Percentiles rank a stretch among this genome's conserved stretches.
phyloP scores from a whole-genome alignment of 1,140 invertebrate genomes.

The Periplaneta americana region DNA sequence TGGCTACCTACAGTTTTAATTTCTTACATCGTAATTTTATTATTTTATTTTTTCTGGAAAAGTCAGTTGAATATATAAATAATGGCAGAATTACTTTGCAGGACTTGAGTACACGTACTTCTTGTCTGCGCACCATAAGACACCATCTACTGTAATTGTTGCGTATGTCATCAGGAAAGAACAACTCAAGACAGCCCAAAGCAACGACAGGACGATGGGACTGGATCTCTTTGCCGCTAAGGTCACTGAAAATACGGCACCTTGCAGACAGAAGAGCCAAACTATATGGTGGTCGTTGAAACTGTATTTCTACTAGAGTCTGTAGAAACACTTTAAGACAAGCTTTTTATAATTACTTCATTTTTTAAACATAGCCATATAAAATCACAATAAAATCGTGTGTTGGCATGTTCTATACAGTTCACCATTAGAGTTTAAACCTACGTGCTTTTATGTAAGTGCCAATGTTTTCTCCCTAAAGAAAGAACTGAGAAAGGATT shows the following conservation, averaged over 20 bases:
- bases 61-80: conserved; percentile 12
- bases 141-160: not conserved
- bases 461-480: not conserved
- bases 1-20: conserved; percentile 6
- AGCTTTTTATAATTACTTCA: not conserved
- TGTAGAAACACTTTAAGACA: not conserved
- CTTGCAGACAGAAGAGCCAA: not conserved
- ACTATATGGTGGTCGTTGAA: not conserved
- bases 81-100: not conserved
- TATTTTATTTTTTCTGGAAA: not conserved
- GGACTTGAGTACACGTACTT: not conserved
- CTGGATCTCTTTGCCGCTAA: not conserved
- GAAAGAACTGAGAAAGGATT: not conserved
- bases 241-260: not conserved
- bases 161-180: not conserved
- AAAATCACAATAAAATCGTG: not conserved
- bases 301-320: not conserved
- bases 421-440: not conserved
- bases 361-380: not conserved
- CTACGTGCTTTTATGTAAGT: not conserved
- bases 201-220: too few relatives aligned
- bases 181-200: too few relatives aligned
- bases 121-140: not conserved
- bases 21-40: conserved; percentile 9
- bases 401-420: too few relatives aligned